phyloP scores from a whole-genome alignment of 2,113 vertebrate species.

The Speoplatyrhinus poulsoni region DNA sequence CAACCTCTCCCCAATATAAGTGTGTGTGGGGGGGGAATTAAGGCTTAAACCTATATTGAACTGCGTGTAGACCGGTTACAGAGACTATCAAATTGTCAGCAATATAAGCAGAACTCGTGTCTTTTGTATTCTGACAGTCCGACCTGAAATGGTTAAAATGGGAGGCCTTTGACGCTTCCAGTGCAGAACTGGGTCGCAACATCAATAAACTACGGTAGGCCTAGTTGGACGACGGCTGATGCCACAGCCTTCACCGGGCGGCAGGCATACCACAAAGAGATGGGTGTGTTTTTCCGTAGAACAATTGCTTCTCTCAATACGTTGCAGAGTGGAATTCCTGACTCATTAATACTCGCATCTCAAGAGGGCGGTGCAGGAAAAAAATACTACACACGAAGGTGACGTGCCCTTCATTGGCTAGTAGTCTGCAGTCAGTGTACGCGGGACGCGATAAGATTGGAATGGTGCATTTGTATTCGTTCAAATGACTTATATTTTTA shows the following conservation, averaged over 20 bases:
- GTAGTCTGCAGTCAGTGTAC: slow-evolving; percentile 45
- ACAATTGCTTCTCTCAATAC: neutral
- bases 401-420: slow-evolving; percentile 64
- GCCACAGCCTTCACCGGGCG: slow-evolving; percentile 10
- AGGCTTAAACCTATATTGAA: too few relatives aligned
- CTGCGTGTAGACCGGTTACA: too few relatives aligned
- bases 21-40: too few relatives aligned
- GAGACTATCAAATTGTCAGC: too few relatives aligned
- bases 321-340: neutral
- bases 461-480: slow-evolving; percentile 24
- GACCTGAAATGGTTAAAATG: slow-evolving; percentile 54
- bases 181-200: slow-evolving; percentile 41
- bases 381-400: slow-evolving; percentile 48
- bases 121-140: too few relatives aligned
- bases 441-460: slow-evolving; percentile 21
- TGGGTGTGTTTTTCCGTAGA: neutral
- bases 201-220: slow-evolving; percentile 15
- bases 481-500: neutral
- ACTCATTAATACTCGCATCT: neutral
- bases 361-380: slow-evolving; percentile 59
- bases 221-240: slow-evolving; percentile 1
- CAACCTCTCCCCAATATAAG: too few relatives aligned
- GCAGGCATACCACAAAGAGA: neutral
- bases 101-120: too few relatives aligned
- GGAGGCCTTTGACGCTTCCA: slow-evolving; percentile 15